Evolutionary conservation across 2,888 invertebrate genomes (phyloP).

Genomic region (Suillia variegata): DNA sequence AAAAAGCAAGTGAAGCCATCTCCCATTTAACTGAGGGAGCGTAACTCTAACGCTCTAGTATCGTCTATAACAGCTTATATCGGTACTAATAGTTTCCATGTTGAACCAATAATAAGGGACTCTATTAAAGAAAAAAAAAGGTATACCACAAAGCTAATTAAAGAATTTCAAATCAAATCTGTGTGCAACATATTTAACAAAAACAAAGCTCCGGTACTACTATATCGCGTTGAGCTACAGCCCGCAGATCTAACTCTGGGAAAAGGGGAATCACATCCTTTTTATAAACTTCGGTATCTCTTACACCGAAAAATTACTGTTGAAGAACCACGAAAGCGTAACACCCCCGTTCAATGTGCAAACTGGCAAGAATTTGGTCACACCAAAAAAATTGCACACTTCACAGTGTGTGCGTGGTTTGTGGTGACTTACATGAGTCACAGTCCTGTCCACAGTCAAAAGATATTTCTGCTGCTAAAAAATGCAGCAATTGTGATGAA

Average conservation of each 20-base stretch:
- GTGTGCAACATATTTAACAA: not conserved
- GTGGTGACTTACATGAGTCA: slow-evolving; percentile 3
- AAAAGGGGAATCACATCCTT: not conserved
- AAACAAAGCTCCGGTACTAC: not conserved
- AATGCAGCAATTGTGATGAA: slow-evolving; percentile 3
- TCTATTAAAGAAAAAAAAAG: too few species aligned
- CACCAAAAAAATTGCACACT: not conserved
- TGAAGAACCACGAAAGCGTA: not conserved
- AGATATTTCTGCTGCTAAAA: not conserved
- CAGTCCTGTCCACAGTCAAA: not conserved
- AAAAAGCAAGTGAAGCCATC: too few species aligned
- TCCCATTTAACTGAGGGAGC: too few species aligned
- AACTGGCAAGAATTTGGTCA: slow-evolving; percentile 9
- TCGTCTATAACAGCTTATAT: too few species aligned
- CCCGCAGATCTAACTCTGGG: too few species aligned
- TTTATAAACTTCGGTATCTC: not conserved
- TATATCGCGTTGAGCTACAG: not conserved
- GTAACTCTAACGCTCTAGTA: too few species aligned
- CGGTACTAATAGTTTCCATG: too few species aligned
- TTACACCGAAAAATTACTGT: not conserved
- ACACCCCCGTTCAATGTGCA: not conserved
- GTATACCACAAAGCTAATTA: too few species aligned
- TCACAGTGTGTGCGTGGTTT: slow-evolving; percentile 7
- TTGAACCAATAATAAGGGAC: too few species aligned
- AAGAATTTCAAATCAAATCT: too few species aligned